Evolutionary conservation across 2,888 invertebrate species (phyloP), one percentile per base, ranked within the genome.

Genomic region (Campoplex capitator): DNA sequence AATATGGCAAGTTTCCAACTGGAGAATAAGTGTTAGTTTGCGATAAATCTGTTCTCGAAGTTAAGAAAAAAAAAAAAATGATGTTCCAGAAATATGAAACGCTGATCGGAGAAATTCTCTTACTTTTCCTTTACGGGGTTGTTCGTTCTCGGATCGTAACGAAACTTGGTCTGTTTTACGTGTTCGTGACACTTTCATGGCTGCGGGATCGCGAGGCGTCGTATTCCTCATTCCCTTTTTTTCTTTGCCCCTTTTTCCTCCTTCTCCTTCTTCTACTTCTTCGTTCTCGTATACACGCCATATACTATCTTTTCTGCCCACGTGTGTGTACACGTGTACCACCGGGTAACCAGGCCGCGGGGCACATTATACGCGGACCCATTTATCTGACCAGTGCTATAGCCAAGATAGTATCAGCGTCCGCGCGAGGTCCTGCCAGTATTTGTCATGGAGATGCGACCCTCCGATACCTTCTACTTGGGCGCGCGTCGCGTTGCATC

Each of bases 391-490:
- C 86, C 89, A 91, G 92, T 88, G 80, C 90, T 91, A 91, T 91
- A 90, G 88, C 90, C 89, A 86, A 91, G 93, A 93, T 93, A 93
- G 91, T 90, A 93, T 93, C 93, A 91, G 92, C 91, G 92, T 93
- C 92, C 92, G 92, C 92, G 92, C 93, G 93, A 92, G 93, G 93
- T 93, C 92, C 93, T 93, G 93, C 93, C 92, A 93, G 93, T 93
- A 93, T 93, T 93, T 93, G 93, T 93, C 93, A 93, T 92, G 93
- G 91, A 93, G 93, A 93, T 93, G 93, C 91, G 92, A 91, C 91
- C 92, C 90, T 88, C 88, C 91, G 93, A 93, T 93, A 92, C 89
- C 90, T 89, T 89, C 88, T 89, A n/a, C 62, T 85, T 88, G 91
- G 90, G 90, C 89, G 88, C 88, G 91, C 90, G 87, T 85, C 85